Evolutionary conservation across 2,888 invertebrate genomes (phyloP).

Genomic region (Philereme transversata): DNA sequence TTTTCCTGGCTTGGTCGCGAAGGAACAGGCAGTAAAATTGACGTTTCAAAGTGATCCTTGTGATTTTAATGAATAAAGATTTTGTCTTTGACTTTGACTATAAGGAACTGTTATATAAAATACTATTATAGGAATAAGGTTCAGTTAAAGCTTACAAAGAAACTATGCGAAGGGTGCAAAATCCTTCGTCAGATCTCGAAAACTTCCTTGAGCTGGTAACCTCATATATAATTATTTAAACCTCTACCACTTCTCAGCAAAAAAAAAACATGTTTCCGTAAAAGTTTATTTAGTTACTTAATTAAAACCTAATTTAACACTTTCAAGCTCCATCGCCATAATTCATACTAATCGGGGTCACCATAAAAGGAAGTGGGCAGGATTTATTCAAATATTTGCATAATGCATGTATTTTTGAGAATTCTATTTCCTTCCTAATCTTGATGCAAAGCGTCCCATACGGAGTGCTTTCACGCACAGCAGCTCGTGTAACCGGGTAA

Average conservation of each 20-base stretch:
- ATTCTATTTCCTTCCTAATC: conserved; percentile 23
- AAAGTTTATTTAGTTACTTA: not conserved
- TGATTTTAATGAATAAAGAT: too few species aligned
- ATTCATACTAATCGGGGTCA: conserved; percentile 30
- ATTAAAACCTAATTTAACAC: conserved; percentile 14
- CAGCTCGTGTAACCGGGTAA: conserved; percentile 44
- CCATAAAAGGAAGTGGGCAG: conserved; percentile 7
- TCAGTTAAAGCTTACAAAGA: too few species aligned
- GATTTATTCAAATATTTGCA: conserved; percentile 15
- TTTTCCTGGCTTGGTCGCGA: too few species aligned
- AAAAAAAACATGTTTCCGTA: not conserved
- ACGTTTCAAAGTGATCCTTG: too few species aligned
- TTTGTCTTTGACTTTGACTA: too few species aligned
- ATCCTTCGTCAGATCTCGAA: too few species aligned
- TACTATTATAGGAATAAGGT: too few species aligned
- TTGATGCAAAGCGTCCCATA: conserved; percentile 26
- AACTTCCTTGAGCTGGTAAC: too few species aligned
- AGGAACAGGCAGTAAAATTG: too few species aligned
- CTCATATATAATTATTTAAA: too few species aligned
- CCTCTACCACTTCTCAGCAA: not conserved
- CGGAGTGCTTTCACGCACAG: conserved; percentile 35
- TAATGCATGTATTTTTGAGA: conserved; percentile 10
- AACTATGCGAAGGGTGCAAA: too few species aligned
- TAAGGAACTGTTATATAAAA: too few species aligned
- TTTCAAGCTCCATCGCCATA: conserved; percentile 8